phyloP scores from a whole-genome alignment of 2,113 vertebrate genomes.

The Chaenocephalus aceratus region DNA sequence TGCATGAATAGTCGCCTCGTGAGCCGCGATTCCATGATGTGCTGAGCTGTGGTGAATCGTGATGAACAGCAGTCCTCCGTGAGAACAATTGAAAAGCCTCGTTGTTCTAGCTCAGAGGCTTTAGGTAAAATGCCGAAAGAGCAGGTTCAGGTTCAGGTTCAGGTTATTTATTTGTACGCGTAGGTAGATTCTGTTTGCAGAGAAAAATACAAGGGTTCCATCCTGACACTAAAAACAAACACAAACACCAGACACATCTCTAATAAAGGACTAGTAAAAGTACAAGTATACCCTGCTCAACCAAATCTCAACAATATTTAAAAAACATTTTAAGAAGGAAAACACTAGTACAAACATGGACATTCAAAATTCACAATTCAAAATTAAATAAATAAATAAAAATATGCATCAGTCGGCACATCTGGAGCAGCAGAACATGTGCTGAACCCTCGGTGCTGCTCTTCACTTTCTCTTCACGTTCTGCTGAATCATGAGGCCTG shows the following conservation, averaged over 20 bases:
- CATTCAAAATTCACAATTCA: no score
- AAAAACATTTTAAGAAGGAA: no score
- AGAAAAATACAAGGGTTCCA: no score
- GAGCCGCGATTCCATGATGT: conserved; percentile 14
- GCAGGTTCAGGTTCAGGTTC: conserved; percentile 13
- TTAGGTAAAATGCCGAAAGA: conserved; percentile 62
- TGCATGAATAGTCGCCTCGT: conserved; percentile 3
- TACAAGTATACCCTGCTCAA: no score
- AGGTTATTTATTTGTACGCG: no score
- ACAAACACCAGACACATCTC: no score
- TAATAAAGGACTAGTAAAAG: no score
- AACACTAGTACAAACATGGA: no score
- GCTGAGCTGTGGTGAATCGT: neutral
- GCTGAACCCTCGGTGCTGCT: conserved; percentile 32
- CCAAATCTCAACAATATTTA: no score
- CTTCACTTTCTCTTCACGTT: conserved; percentile 57
- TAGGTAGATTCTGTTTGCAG: no score
- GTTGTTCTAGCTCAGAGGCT: conserved; percentile 45
- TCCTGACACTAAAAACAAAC: no score
- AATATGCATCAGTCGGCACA: conserved; percentile 33
- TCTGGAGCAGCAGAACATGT: conserved; percentile 54
- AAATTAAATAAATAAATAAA: no score
- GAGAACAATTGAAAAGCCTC: conserved; percentile 29
- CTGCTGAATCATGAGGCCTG: conserved; percentile 46
- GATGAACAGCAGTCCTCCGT: conserved; percentile 29